Base-by-base conservation (phyloP, 2,797 vertebrate genomes). In the Channallabes apus region DNA sequence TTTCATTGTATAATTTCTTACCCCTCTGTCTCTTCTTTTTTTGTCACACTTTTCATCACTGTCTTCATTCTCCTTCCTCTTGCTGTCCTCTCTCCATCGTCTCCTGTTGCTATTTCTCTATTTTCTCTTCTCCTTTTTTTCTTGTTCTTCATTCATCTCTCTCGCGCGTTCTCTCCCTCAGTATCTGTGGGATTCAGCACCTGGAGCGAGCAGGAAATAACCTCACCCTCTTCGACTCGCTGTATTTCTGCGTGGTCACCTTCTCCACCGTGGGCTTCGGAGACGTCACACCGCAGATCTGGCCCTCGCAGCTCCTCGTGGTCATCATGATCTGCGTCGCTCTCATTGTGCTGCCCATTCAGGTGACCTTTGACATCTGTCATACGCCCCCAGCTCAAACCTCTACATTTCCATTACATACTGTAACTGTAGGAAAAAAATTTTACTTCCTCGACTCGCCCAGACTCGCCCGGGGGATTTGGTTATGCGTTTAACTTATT, bases 271-370 rank as follows among this genome's bases (percentile, higher is more conserved):
- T 96, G 91, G 96, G 96, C 2, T 96, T 96, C 8, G 96, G 96
- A 0, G 96, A 96, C 4, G 96, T 96, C 89, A 96, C 96, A 4
- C 96, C 96, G 0, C 90, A 95, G 91, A 96, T 96, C 86, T 96
- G 96, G 96, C 96, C 96, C n/a, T 96, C 96, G 0, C 95, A 96
- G 91, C 95, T 96, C 15, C 93, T 96, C 88, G 96, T 96, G 85
- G 96, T 96, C 90, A 95, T 96, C 91, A 96, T 96, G 96, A 96
- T 96, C 89, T 96, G 95, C 9, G 96, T 96, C 87, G 96, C 96
- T 0, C 95, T 96, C 87, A 96, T 96, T 2, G 96, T 96, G 73
- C 94, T 96, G 88, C 96, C 96, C 85, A 96, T 96, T 76, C 96
- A 96, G 95, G 96, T 73, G 24, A 80, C 58, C 22, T 38, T 27